A percentile compares a stretch with the other conserved stretches of the same genome.
Conservation (phyloP, 1,140 invertebrate genomes). For the Ostrea denselamellosa region DNA sequence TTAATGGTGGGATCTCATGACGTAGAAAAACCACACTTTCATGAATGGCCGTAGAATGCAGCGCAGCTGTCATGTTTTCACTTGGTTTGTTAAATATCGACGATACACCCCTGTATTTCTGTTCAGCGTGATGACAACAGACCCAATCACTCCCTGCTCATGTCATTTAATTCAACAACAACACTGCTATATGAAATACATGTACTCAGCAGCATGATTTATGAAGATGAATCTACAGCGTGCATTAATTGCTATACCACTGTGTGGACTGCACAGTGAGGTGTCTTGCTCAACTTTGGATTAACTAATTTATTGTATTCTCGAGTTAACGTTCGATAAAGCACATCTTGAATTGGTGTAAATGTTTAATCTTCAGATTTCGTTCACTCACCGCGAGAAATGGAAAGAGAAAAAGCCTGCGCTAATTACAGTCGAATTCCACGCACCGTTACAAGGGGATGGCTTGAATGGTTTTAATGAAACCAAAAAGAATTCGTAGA, state of each 20-base stretch:
- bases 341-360: slow-evolving; percentile 35
- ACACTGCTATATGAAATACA: too few species aligned
- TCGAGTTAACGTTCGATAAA: slow-evolving; percentile 23
- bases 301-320: too few species aligned
- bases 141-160: neutral
- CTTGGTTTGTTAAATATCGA: slow-evolving; percentile 12
- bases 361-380: slow-evolving; percentile 16
- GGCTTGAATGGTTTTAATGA: slow-evolving; percentile 24
- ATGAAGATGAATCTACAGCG: neutral
- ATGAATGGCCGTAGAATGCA: neutral
- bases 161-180: neutral
- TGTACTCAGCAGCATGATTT: too few species aligned
- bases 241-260: too few species aligned
- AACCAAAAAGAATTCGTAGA: neutral
- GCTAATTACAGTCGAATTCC: slow-evolving; percentile 11
- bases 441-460: slow-evolving; percentile 11
- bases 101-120: neutral
- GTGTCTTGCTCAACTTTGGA: neutral
- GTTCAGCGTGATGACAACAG: neutral
- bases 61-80: neutral
- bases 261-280: neutral
- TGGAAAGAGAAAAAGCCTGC: neutral
- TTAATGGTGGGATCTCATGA: too few species aligned
- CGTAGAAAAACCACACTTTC: neutral
- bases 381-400: slow-evolving; percentile 9